Conservation (phyloP, 1,140 invertebrate species). For the Ips nitidus region DNA sequence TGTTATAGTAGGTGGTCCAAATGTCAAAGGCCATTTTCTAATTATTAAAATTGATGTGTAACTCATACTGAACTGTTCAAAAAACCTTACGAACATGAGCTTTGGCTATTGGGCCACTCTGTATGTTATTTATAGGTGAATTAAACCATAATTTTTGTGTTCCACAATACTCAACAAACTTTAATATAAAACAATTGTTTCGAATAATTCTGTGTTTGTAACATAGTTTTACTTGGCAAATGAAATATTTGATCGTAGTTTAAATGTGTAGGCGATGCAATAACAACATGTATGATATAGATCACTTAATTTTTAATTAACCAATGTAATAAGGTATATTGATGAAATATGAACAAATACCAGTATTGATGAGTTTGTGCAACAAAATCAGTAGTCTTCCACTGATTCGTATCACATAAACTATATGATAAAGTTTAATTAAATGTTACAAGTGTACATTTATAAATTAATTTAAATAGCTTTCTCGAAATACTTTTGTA, state of each 20-base stretch:
- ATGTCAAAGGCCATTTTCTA: too few species aligned
- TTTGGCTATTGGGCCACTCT: too few species aligned
- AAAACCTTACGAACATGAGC: too few species aligned
- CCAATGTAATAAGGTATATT: background rate
- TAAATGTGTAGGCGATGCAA: slow-evolving; percentile 53
- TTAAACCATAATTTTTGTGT: too few species aligned
- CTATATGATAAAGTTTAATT: background rate
- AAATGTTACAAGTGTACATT: background rate
- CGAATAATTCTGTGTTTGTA: too few species aligned
- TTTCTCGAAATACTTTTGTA: background rate
- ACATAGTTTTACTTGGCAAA: too few species aligned
- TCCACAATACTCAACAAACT: too few species aligned
- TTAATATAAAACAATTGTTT: too few species aligned
- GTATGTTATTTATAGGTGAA: too few species aligned
- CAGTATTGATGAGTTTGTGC: background rate
- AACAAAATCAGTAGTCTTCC: slow-evolving; percentile 21
- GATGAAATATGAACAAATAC: background rate
- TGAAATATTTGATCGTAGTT: slow-evolving; percentile 33
- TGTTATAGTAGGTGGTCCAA: background rate
- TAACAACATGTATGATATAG: slow-evolving; percentile 46
- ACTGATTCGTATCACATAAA: background rate
- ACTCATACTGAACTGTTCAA: too few species aligned
- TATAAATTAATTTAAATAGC: background rate
- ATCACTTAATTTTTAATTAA: background rate
- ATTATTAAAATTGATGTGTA: too few species aligned